These are phyloP conservation scores for Sphenodon punctatus DNA, from an alignment of 2,797 vertebrate species.

Conservation along the genomic window DNA sequence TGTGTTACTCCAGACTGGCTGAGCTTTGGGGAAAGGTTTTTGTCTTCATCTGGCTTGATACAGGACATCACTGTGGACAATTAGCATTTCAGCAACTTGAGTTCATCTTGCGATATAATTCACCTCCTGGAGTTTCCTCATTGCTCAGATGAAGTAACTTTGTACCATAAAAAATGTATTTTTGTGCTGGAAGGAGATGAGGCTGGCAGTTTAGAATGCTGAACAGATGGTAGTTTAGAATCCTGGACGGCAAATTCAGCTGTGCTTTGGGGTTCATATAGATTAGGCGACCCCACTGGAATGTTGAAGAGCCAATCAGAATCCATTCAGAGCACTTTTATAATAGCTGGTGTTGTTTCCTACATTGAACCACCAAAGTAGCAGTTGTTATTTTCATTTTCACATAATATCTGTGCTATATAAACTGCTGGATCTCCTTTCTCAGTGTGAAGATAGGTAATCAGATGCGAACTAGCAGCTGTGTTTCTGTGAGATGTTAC, in stretches of 20 bases:
- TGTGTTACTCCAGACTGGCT: too few species aligned
- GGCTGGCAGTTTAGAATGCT: slow-evolving; percentile 20
- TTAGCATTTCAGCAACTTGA: too few species aligned
- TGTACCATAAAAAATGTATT: slow-evolving; percentile 34
- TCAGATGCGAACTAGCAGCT: slow-evolving; percentile 54
- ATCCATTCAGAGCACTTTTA: neutral
- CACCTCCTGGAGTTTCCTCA: neutral
- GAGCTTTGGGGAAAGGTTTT: too few species aligned
- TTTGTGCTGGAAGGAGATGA: slow-evolving; percentile 5
- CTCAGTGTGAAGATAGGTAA: slow-evolving; percentile 53
- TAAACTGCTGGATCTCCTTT: slow-evolving; percentile 32
- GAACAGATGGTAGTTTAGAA: slow-evolving; percentile 41
- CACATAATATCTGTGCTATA: neutral
- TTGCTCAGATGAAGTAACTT: slow-evolving; percentile 30
- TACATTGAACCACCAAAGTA: neutral
- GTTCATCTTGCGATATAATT: slow-evolving; percentile 20
- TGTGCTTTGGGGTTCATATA: neutral
- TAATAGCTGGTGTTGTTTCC: neutral
- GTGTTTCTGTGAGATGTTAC: slow-evolving; percentile 52
- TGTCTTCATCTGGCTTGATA: too few species aligned
- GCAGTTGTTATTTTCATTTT: slow-evolving; percentile 55
- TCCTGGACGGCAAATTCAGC: slow-evolving; percentile 27
- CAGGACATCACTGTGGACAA: too few species aligned
- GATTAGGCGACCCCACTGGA: slow-evolving; percentile 30
- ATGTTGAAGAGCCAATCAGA: neutral